phyloP scores from a whole-genome alignment of 2,113 vertebrate species.

The Oenanthe melanoleuca region DNA sequence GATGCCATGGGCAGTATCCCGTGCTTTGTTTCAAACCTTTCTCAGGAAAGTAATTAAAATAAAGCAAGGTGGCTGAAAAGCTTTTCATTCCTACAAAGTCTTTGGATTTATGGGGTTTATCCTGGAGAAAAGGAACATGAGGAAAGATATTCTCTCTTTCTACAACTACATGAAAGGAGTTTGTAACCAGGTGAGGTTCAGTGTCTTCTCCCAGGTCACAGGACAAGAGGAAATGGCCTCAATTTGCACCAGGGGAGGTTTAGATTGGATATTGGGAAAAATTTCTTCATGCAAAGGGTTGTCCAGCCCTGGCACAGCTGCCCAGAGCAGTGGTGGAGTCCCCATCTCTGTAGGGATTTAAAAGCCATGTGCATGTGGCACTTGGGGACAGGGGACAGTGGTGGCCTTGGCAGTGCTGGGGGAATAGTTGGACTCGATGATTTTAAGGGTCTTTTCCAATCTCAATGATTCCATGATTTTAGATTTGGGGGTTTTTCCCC shows the following conservation, averaged over 20 bases:
- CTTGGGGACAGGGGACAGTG: fast-evolving
- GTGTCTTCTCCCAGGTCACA: not conserved
- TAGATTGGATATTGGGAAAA: not conserved
- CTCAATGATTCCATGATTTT: not conserved
- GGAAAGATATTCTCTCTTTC: not conserved
- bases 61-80: not conserved
- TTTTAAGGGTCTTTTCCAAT: not conserved
- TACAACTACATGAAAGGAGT: not conserved
- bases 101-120: not conserved
- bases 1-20: not conserved
- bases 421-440: not conserved
- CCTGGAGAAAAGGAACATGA: not conserved
- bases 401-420: not conserved
- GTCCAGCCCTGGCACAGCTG: not conserved
- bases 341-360: not conserved
- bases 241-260: not conserved
- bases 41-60: not conserved
- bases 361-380: not conserved
- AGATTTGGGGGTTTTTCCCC: not conserved
- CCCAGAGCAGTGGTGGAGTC: not conserved
- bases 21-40: not conserved
- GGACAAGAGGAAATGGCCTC: not conserved
- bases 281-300: not conserved
- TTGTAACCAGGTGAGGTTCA: not conserved
- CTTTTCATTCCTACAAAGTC: not conserved